Conservation (phyloP, 2,888 invertebrate genomes). For the Shargacucullia verbasci region DNA sequence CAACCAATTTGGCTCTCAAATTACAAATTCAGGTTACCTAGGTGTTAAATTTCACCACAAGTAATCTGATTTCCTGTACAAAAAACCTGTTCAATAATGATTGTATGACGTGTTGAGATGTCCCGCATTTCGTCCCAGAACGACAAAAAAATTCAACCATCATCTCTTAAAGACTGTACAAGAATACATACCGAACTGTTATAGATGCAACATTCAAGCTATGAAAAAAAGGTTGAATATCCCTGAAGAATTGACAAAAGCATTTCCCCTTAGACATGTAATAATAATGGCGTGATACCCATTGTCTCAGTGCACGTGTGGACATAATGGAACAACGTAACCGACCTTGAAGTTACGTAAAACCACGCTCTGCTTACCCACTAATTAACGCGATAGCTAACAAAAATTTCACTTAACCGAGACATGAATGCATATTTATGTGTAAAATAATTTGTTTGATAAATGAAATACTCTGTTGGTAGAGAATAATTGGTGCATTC, state of each 20-base stretch:
- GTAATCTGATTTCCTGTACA: too few species aligned
- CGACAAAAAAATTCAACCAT: too few species aligned
- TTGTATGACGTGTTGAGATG: too few species aligned
- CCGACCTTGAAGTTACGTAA: conserved; percentile 44
- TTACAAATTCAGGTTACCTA: too few species aligned
- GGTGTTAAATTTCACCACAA: too few species aligned
- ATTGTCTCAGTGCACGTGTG: conserved; percentile 34
- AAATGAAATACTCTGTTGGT: conserved; percentile 7
- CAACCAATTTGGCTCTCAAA: too few species aligned
- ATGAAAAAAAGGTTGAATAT: conserved; percentile 5
- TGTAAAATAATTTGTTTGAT: conserved; percentile 13
- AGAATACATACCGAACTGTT: too few species aligned
- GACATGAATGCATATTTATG: conserved; percentile 25
- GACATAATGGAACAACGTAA: conserved; percentile 24
- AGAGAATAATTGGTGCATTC: conserved; percentile 34
- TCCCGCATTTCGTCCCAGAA: too few species aligned
- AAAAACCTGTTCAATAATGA: too few species aligned
- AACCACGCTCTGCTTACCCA: conserved; percentile 30
- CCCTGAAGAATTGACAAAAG: conserved; percentile 4
- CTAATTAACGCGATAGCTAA: conserved; percentile 21
- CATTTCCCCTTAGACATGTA: conserved; percentile 5
- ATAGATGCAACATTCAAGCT: background rate
- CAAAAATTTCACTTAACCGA: conserved; percentile 35
- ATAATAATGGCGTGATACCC: conserved; percentile 10
- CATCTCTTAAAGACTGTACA: too few species aligned